These are phyloP conservation scores for Burhinus bistriatus DNA, from an alignment of 2,113 vertebrate species.

Conservation along the genomic window DNA sequence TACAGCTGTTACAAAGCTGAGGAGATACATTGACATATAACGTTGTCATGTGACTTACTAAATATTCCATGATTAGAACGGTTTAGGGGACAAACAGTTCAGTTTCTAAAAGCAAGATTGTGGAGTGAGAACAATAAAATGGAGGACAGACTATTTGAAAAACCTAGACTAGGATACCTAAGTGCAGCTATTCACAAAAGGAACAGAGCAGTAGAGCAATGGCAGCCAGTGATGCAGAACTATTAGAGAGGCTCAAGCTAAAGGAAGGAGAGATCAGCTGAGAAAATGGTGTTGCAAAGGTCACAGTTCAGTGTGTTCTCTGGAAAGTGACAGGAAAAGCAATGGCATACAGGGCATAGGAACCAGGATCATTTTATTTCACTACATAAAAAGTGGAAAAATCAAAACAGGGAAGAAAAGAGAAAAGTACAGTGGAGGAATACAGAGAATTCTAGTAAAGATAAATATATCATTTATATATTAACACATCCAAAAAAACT, in stretches of 20 bases:
- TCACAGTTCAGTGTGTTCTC: neutral
- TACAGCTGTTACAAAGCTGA: neutral
- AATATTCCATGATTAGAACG: neutral
- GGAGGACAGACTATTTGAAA: neutral
- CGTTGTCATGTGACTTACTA: neutral
- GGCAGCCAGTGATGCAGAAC: neutral
- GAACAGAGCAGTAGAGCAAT: neutral
- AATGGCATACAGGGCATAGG: neutral
- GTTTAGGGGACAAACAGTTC: neutral
- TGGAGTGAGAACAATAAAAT: neutral
- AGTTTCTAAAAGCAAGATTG: neutral
- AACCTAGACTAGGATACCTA: neutral
- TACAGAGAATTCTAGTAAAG: neutral
- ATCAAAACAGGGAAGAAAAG: accelerated
- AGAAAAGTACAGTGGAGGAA: neutral
- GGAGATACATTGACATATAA: neutral
- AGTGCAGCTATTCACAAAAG: neutral
- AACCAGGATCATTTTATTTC: neutral
- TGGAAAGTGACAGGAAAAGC: neutral
- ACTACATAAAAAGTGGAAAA: neutral
- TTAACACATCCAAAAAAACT: neutral
- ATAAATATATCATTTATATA: neutral
- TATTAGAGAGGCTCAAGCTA: neutral
- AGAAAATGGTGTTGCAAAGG: neutral
- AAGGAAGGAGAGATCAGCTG: neutral